These are phyloP conservation scores for Danionella dracula DNA, from an alignment of 2,797 vertebrate species.

Conservation along the genomic window DNA sequence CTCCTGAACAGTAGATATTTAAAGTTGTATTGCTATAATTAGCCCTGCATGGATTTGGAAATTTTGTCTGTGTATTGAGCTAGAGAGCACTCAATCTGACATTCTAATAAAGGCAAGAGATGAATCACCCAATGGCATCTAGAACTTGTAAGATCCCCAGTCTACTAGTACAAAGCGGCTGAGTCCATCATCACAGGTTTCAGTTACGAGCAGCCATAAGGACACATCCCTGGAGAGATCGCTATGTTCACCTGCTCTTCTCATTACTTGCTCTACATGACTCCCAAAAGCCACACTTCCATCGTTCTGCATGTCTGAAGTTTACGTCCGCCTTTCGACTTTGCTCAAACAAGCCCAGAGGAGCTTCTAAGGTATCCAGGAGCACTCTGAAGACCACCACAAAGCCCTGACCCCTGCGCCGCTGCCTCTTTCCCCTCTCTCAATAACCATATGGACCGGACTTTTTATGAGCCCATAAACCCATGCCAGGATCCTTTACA, in stretches of 20 bases:
- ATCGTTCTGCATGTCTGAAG: constrained; percentile 24
- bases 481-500: constrained; percentile 24
- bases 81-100: no score
- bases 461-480: constrained; percentile 41
- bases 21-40: no score
- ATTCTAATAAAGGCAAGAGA: neutral
- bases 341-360: constrained; percentile 29
- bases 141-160: neutral
- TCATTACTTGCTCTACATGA: constrained; percentile 36
- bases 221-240: neutral
- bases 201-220: constrained; percentile 24
- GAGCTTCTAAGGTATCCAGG: constrained; percentile 36
- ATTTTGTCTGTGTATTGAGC: no score
- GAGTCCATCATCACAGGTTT: constrained; percentile 23
- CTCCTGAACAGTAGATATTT: no score
- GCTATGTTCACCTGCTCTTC: constrained; percentile 39
- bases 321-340: constrained; percentile 32
- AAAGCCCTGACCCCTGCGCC: constrained; percentile 28
- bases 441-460: constrained; percentile 40
- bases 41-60: no score
- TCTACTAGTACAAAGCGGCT: neutral
- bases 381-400: constrained; percentile 25
- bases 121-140: neutral
- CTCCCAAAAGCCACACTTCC: constrained; percentile 41
- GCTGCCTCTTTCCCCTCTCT: constrained; percentile 19